Conservation (phyloP, 1,140 invertebrate genomes). For the Drosophila orosa region DNA sequence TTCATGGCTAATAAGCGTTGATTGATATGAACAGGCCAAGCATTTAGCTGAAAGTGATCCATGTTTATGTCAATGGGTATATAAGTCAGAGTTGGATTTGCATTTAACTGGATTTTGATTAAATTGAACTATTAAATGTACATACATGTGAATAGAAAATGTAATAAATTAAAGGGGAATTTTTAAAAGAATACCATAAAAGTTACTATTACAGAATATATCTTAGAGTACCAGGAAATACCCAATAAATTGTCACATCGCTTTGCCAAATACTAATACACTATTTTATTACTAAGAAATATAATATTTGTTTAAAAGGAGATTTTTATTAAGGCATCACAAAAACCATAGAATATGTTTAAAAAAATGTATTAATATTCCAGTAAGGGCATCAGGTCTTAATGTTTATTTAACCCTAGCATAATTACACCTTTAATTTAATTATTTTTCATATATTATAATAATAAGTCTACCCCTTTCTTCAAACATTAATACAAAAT, state of each 20-base stretch:
- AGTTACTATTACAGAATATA: too few relatives aligned
- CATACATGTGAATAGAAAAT: slow-evolving; percentile 53
- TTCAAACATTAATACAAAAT: background rate
- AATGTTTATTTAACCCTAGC: background rate
- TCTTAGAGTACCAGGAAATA: too few relatives aligned
- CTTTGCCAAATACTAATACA: too few relatives aligned
- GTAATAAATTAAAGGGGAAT: background rate
- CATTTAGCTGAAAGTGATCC: slow-evolving; percentile 38
- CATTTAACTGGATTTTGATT: slow-evolving; percentile 7
- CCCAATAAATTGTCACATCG: too few relatives aligned
- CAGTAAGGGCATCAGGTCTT: too few relatives aligned
- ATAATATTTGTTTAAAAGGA: too few relatives aligned
- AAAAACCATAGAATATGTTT: too few relatives aligned
- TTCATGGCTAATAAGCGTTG: slow-evolving; percentile 53
- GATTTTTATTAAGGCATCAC: too few relatives aligned
- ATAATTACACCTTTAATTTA: background rate
- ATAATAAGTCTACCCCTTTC: background rate
- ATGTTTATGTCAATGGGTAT: slow-evolving; percentile 43
- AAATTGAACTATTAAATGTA: slow-evolving; percentile 49
- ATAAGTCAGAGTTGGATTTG: slow-evolving; percentile 14
- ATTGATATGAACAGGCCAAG: slow-evolving; percentile 37
- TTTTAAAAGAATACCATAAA: too few relatives aligned
- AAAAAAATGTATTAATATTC: too few relatives aligned
- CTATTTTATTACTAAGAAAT: too few relatives aligned
- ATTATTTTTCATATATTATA: background rate